Evolutionary conservation across 2,113 vertebrate genomes (phyloP).

Genomic region (Bos indicus): DNA sequence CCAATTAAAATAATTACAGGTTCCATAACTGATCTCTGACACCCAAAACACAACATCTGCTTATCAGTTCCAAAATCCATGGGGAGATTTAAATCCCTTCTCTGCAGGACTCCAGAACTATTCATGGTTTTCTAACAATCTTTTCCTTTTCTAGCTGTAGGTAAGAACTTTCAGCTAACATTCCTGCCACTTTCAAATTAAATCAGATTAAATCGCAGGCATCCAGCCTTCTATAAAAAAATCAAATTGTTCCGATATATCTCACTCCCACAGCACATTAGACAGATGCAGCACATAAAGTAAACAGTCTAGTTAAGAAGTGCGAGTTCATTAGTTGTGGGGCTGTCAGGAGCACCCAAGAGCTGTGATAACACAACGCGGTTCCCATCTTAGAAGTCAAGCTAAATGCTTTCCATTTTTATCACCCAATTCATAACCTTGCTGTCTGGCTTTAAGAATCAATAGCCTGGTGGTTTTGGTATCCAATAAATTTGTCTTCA

Average conservation of each 20-base stretch:
- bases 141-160: not conserved
- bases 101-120: not conserved
- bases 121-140: not conserved
- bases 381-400: conserved; percentile 60
- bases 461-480: conserved; percentile 72
- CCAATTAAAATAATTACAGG: not conserved
- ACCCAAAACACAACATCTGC: not conserved
- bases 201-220: conserved; percentile 21
- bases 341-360: conserved; percentile 54
- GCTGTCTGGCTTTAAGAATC: conserved; percentile 67
- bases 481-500: conserved; percentile 70
- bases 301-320: conserved; percentile 52
- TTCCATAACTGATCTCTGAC: not conserved
- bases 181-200: conserved; percentile 47
- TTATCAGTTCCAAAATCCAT: not conserved
- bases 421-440: conserved; percentile 68
- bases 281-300: conserved; percentile 21
- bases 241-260: not conserved
- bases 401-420: conserved; percentile 71
- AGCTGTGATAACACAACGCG: conserved; percentile 57
- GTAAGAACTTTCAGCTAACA: not conserved
- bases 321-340: conserved; percentile 59
- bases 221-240: not conserved
- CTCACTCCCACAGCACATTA: conserved; percentile 11
- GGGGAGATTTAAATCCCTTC: not conserved